Evolutionary conservation across 35 echinoderm and acorn worm genomes (phyloP), one percentile per base, ranked within the genome.

Genomic region (Ophioderma brevispina): DNA sequence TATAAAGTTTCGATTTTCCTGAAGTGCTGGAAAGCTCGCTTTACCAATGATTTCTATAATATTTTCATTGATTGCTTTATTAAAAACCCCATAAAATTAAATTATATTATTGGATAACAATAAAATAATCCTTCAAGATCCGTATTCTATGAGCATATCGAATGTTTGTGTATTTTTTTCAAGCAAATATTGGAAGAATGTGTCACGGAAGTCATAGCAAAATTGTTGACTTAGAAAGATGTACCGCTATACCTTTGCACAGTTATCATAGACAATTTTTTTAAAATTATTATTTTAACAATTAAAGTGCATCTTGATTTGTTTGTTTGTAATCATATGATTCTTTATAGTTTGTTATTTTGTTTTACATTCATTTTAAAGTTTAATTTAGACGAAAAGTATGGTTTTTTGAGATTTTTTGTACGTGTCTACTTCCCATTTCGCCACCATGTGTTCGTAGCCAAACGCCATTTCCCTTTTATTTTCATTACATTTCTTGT

Each of bases 301-400:
- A n/a, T n/a, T n/a, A n/a, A n/a, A n/a, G n/a, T n/a, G n/a, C n/a
- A n/a, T n/a, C n/a, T n/a, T n/a, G n/a, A n/a, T n/a, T n/a, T n/a
- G n/a, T n/a, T n/a, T n/a, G n/a, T 77, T 31, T 77, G 33, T 80
- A 35, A 34, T 37, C 38, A 80, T 13, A 80, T 34, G 38, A 34
- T 37, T 80, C 33, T 80, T 34, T 80, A 80, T 80, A 36, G 1
- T 13, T 80, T 37, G 33, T 37, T 80, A 80, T 80, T 37, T 80
- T 21, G 33, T 37, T 80, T 37, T 80, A 35, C 30, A 77, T 34
- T 3, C 17, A 80, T 80, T 21, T 35, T 13, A 37, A 80, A 37
- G 4, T 36, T 34, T 34, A 80, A 15, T 31, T 34, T 14, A 15
- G 2, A 21, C 3, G 17, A 35, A 15, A 80, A 21, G 25, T 80